Base-by-base conservation (phyloP, 2,888 invertebrate genomes). In the Dynastes grantii region DNA sequence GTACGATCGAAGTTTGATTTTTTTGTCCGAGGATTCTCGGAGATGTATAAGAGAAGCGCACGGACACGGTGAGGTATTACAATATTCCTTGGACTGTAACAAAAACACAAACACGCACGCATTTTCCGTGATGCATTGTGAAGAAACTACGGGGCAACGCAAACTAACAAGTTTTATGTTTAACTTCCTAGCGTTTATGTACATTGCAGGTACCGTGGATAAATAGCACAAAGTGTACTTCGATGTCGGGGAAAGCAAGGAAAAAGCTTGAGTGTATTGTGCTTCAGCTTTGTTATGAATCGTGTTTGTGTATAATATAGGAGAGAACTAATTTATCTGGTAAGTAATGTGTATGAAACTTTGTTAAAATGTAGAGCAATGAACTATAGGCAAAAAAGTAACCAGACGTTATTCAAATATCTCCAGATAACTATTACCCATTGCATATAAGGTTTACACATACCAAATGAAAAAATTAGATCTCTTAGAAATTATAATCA, bases 141-240 rank as follows among this genome's bases (percentile, higher is more conserved):
- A 29, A 61, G 61, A 61, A 67, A 67, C 67, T 67, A 70, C 70
- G 70, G n/a, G 13, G 53, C 70, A 70, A 70, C 53, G 45, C 29
- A 53, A 53, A 70, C 53, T 53, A 70, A 70, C 70, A 70, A 53
- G 70, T 70, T 70, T 55, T 32, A 53, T 37, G 53, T 70, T 70
- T 53, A 53, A 70, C 32, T 70, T 68, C 51, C 49, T 70, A 55
- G 70, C 8, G 70, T 70, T n/a, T 55, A 70, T 51, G 53, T 70
- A 51, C 37, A 45, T 40, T 45, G 16, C 16, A 61, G 61, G 11
- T 22, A 61, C 11, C 61, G 61, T 61, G 29, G 22, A 61, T 61
- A 61, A 61, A 61, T 22, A 61, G 22, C 29, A 61, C 61, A 61
- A 61, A 61, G 61, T 61, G 61, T 29, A 61, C 61, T 61, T 61